Evolutionary conservation across 2,797 vertebrate genomes (phyloP).

Genomic region (Darevskia mixta): DNA sequence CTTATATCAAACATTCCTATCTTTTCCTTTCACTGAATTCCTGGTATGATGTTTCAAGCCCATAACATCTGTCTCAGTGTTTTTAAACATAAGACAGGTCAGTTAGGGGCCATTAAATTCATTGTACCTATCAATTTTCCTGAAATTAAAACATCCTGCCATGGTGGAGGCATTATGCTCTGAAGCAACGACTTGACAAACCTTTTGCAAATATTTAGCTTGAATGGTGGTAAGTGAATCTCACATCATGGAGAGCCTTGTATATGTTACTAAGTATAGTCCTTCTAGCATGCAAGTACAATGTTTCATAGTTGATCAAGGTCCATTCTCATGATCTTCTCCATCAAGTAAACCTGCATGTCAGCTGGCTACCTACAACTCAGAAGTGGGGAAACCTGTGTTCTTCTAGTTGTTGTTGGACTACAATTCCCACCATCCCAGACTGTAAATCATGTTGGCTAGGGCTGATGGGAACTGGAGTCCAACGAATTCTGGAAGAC

Average conservation of each 20-base stretch:
- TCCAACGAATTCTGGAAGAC: neutral
- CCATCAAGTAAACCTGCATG: neutral
- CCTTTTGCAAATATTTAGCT: neutral
- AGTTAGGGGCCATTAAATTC: neutral
- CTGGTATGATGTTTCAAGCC: slow-evolving; percentile 9
- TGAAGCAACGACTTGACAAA: neutral
- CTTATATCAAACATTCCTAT: slow-evolving; percentile 22
- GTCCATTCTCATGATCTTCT: neutral
- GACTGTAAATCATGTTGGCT: neutral
- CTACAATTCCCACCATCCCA: neutral
- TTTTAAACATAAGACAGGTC: slow-evolving; percentile 1
- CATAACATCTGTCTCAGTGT: neutral
- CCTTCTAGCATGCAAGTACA: neutral
- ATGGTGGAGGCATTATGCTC: neutral
- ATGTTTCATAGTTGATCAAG: neutral
- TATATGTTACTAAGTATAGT: neutral
- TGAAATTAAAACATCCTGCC: neutral
- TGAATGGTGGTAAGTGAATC: neutral
- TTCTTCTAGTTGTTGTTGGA: neutral
- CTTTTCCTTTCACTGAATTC: slow-evolving; percentile 19
- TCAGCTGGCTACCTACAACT: neutral
- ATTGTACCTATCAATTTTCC: neutral
- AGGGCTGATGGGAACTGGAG: neutral
- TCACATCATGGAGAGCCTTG: neutral
- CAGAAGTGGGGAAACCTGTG: neutral